These are phyloP conservation scores for Halictus rubicundus DNA, from an alignment of 1,140 invertebrate species.

Conservation along the genomic window DNA sequence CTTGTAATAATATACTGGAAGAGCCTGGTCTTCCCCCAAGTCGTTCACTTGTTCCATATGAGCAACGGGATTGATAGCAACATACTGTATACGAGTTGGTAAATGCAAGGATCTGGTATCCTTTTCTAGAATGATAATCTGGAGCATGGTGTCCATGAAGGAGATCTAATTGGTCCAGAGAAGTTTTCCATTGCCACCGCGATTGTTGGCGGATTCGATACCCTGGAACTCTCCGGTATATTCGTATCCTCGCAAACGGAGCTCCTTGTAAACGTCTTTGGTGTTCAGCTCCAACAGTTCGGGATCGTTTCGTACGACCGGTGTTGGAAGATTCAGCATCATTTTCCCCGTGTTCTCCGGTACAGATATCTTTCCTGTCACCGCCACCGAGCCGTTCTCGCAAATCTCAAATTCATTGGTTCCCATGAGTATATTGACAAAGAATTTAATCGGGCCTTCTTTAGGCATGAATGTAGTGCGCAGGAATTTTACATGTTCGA, in stretches of 20 bases:
- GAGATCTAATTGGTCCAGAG: slow-evolving; percentile 96
- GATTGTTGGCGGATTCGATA: slow-evolving; percentile 85
- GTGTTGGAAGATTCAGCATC: slow-evolving; percentile 80
- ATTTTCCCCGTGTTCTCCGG: slow-evolving; percentile 85
- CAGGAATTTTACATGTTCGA: slow-evolving; percentile 94
- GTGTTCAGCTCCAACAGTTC: slow-evolving; percentile 84
- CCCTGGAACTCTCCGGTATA: slow-evolving; percentile 94
- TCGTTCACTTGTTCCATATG: slow-evolving; percentile 82
- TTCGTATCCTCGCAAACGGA: slow-evolving; percentile 95
- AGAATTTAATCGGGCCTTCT: slow-evolving; percentile 90
- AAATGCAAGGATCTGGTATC: slow-evolving; percentile 90
- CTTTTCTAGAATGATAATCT: slow-evolving; percentile 91
- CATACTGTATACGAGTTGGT: slow-evolving; percentile 92
- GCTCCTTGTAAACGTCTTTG: slow-evolving; percentile 95
- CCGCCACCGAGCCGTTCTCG: slow-evolving; percentile 91
- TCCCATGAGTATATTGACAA: slow-evolving; percentile 93
- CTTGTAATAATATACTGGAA: slow-evolving; percentile 88
- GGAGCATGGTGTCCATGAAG: slow-evolving; percentile 96
- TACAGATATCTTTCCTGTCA: slow-evolving; percentile 87
- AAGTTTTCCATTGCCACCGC: slow-evolving; percentile 85
- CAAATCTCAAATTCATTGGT: slow-evolving; percentile 95
- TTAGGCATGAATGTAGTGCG: slow-evolving; percentile 95
- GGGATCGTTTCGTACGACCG: slow-evolving; percentile 66
- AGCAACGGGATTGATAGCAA: slow-evolving; percentile 89
- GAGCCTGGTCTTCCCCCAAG: slow-evolving; percentile 74